Conservation (phyloP, 1,140 invertebrate genomes). For the Drosophila baimaii region DNA sequence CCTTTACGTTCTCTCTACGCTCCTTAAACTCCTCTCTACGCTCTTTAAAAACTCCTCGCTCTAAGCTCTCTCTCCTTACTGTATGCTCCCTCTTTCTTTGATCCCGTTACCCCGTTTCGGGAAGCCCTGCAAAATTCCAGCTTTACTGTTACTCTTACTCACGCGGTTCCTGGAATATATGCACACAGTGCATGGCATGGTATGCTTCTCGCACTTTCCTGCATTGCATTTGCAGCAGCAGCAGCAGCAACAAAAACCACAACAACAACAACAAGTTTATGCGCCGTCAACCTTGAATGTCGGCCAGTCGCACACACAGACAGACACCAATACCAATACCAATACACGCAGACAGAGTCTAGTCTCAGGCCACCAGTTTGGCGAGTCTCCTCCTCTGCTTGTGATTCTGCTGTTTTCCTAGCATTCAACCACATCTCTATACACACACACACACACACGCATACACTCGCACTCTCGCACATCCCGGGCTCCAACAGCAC, state of each 20-base stretch:
- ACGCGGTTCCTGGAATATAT: neutral
- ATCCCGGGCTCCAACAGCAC: constrained; percentile 35
- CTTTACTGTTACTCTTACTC: constrained; percentile 30
- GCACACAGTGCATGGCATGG: neutral
- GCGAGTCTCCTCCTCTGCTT: constrained; percentile 31
- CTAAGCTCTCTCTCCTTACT: neutral
- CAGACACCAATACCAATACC: constrained; percentile 16
- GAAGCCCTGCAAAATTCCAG: constrained; percentile 25
- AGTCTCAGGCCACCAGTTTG: constrained; percentile 58
- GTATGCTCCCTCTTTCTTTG: neutral
- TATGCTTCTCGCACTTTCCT: constrained; percentile 20
- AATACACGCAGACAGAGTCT: constrained; percentile 16
- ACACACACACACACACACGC: constrained; percentile 1
- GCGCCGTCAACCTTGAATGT: constrained; percentile 77
- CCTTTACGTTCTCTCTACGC: neutral
- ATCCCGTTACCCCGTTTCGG: constrained; percentile 21
- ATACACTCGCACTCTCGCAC: constrained; percentile 13
- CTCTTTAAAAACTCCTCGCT: no score
- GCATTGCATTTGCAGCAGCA: constrained; percentile 51
- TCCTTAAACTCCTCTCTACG: neutral
- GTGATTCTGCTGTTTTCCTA: constrained; percentile 39
- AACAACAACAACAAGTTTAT: constrained; percentile 68
- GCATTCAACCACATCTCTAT: constrained; percentile 26
- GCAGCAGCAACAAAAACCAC: constrained; percentile 41
- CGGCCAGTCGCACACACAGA: constrained; percentile 66